Percentiles rank a stretch among this genome's conserved stretches.
phyloP scores from a whole-genome alignment of 2,888 invertebrate species.

The Drosophila aldrichi region DNA sequence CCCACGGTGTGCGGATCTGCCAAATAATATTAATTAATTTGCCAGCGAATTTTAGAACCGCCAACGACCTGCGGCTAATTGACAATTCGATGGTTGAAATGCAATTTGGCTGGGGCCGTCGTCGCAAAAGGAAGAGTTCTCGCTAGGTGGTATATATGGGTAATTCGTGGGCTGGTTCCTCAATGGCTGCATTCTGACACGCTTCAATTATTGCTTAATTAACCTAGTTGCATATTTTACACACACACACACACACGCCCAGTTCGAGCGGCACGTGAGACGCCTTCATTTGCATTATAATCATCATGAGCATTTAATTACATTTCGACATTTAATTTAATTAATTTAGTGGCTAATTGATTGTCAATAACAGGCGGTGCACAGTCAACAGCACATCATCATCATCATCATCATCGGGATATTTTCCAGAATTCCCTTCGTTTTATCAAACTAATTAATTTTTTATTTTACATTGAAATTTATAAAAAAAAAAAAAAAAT shows the following conservation, averaged over 20 bases:
- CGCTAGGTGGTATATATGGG: not conserved
- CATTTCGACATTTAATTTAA: slow-evolving; percentile 81
- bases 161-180: slow-evolving; percentile 1
- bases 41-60: slow-evolving; percentile 58
- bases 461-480: not conserved
- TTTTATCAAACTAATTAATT: slow-evolving; percentile 3
- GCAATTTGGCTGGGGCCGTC: slow-evolving; percentile 48
- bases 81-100: slow-evolving; percentile 62
- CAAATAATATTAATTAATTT: slow-evolving; percentile 75
- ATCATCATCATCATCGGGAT: too few relatives aligned
- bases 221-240: slow-evolving; percentile 79
- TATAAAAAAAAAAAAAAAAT: not conserved
- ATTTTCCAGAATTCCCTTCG: slow-evolving; percentile 9
- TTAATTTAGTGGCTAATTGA: slow-evolving; percentile 73
- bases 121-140: slow-evolving; percentile 2
- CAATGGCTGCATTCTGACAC: slow-evolving; percentile 32
- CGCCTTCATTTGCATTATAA: slow-evolving; percentile 67
- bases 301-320: slow-evolving; percentile 75
- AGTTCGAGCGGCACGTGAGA: slow-evolving; percentile 54
- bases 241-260: slow-evolving; percentile 59
- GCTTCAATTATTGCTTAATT: slow-evolving; percentile 77
- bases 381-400: slow-evolving; percentile 29
- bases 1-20: slow-evolving; percentile 36
- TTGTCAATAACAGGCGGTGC: slow-evolving; percentile 60
- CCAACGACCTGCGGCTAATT: slow-evolving; percentile 55